Base-by-base conservation (phyloP, 2,888 invertebrate genomes). In the Megamerina dolium region DNA sequence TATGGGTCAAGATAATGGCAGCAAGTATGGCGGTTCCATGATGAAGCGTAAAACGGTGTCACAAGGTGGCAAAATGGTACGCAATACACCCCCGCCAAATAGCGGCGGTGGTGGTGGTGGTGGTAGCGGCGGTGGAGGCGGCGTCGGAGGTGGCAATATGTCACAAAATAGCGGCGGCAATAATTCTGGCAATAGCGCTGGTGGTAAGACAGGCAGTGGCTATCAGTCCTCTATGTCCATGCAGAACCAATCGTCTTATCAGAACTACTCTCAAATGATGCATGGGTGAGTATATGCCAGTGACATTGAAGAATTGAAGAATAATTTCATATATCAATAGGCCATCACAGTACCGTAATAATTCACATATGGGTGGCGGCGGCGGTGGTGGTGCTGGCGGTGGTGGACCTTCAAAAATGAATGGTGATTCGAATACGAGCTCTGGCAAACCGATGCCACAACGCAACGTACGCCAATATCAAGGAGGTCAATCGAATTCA, bases 1-100 rank as follows among this genome's bases (percentile, higher is more conserved):
- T 29, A 35, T 43, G 18, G 38, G 35, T 37, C 41, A 57, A 29
- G 50, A 63, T 43, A 45, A 49, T 32, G 55, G 56, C 45, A 57
- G 46, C 49, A 67, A 65, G 48, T 65, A 65, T 49, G 53, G 57
- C 36, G 53, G 55, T 50, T 85, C 86, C 48, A 87, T 87, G 16
- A 81, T 83, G 48, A 88, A 86, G 72, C 78, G 88, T 66, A 87
- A 87, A 46, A 67, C 64, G 4, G 63, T 79, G 68, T 70, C 77
- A 30, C 60, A 56, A 14, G 46, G 57, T 36, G 55, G 55, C 40
- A 82, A 83, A 39, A 61, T 85, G 43, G 78, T 83, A 56, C 79
- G 85, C 29, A 76, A 77, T 45, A 77, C 78, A 2, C 77, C 79
- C 30, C 75, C 79, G 8, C 77, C 78, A 17, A 63, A 57, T 38